A percentile compares a stretch with the other conserved stretches of the same genome.
phyloP scores from a whole-genome alignment of 2,797 vertebrate genomes.

The Schizothorax lantsangensis region DNA sequence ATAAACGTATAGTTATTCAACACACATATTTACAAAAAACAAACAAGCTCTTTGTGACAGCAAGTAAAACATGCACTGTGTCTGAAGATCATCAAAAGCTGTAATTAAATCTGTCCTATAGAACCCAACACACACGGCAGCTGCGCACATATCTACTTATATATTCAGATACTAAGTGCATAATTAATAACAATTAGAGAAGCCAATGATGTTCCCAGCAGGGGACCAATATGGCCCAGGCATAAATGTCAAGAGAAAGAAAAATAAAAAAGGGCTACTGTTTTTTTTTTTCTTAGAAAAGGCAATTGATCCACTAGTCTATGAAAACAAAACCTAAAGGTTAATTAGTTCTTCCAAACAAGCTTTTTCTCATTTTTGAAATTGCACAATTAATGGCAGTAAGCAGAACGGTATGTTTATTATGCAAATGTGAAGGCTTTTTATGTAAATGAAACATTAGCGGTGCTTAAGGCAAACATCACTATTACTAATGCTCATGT shows the following conservation, averaged over 20 bases:
- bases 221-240: constrained; percentile 3
- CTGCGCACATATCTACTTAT: not conserved
- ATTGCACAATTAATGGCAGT: constrained; percentile 1
- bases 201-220: constrained; percentile 46
- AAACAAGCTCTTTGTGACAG: not conserved
- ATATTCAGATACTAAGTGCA: constrained; percentile 42
- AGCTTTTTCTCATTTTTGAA: constrained; percentile 14
- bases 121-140: not conserved
- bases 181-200: constrained; percentile 54
- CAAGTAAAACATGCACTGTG: not conserved
- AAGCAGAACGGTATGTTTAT: constrained; percentile 13
- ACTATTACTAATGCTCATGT: not conserved
- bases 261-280: not conserved
- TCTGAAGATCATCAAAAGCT: constrained; percentile 18
- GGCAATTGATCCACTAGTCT: constrained; percentile 22
- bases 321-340: constrained; percentile 29
- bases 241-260: constrained; percentile 41
- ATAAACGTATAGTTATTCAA: not conserved
- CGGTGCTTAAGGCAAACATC: not conserved
- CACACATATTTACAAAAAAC: constrained; percentile 2
- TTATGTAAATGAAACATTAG: constrained; percentile 20
- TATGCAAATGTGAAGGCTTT: constrained; percentile 4
- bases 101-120: not conserved
- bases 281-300: not conserved
- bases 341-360: constrained; percentile 24